Base-by-base conservation (phyloP, 2,797 vertebrate species). In the Limosa lapponica region DNA sequence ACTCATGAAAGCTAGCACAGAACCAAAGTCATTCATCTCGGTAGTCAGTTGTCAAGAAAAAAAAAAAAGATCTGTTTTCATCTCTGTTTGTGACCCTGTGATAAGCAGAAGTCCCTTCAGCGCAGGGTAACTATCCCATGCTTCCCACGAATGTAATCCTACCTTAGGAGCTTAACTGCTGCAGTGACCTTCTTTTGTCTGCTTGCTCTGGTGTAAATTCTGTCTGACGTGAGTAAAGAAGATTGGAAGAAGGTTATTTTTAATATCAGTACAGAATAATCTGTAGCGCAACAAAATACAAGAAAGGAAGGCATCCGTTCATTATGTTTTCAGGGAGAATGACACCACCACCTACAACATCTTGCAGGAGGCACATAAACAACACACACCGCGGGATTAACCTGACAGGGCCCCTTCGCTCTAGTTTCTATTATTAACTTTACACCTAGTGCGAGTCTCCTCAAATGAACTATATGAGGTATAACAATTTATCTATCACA, bases 341-440 rank as follows among this genome's bases (percentile, higher is more conserved):
- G 92, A 77, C 87, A 90, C 64, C 82, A 75, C 52, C 86, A 90
- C 87, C 74, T 65, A 62, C 70, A 57, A 72, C 46, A 86, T 82
- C 80, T 93, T 90, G 59, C 36, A 69, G 80, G 61, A 77, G 84
- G 66, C 18, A 6, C 87, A 48, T 79, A 66, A 87, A 85, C 73
- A 93, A 20, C 64, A 67, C 41, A 66, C 20, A 3, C 48, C 0
- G 2, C 59, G 73, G 90, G 87, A 94, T 97, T 96, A 95, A 90
- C 96, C 89, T 95, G 92, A 91, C 92, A 96, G 70, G 80, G 30
- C 54, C 64, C 65, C 92, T 94, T 89, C 0, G 11, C 80, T 89
- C 87, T 36, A 75, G 90, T 96, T 97, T 90, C 96, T 96, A 91
- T 96, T 96, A 96, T 96, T 97, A 97, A 82, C 81, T 96, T 96